Conservation (phyloP, 2,113 vertebrate genomes). For the Alethe diademata region DNA sequence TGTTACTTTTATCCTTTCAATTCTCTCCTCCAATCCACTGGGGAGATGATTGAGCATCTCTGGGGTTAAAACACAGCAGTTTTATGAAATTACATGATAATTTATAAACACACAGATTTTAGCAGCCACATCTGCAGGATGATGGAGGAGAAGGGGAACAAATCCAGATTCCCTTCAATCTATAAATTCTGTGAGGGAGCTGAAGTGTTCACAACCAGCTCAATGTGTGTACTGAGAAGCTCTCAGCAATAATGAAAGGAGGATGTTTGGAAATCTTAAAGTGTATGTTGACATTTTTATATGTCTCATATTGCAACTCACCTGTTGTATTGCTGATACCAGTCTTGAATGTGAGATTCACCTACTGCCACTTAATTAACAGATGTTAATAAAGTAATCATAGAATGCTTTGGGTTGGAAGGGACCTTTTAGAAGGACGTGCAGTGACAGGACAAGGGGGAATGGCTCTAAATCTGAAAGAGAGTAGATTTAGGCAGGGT, state of each 20-base stretch:
- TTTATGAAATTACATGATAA: background rate
- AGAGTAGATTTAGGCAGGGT: background rate
- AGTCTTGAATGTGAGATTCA: background rate
- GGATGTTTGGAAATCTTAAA: background rate
- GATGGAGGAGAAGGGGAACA: background rate
- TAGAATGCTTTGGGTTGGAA: background rate
- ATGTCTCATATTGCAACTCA: background rate
- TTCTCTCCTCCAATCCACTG: background rate
- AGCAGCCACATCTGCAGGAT: background rate
- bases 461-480: background rate
- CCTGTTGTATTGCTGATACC: background rate
- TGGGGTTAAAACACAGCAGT: background rate
- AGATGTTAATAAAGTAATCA: background rate
- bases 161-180: background rate
- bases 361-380: background rate
- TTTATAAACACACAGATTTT: background rate
- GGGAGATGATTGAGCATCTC: background rate
- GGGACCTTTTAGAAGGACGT: rapidly evolving
- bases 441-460: too few relatives aligned
- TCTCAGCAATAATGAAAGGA: background rate
- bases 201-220: background rate
- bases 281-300: background rate
- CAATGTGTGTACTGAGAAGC: background rate
- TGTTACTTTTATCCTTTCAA: background rate
- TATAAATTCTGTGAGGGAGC: background rate